Conservation (phyloP, 2,888 invertebrate genomes). For the Pterostichus madidus region DNA sequence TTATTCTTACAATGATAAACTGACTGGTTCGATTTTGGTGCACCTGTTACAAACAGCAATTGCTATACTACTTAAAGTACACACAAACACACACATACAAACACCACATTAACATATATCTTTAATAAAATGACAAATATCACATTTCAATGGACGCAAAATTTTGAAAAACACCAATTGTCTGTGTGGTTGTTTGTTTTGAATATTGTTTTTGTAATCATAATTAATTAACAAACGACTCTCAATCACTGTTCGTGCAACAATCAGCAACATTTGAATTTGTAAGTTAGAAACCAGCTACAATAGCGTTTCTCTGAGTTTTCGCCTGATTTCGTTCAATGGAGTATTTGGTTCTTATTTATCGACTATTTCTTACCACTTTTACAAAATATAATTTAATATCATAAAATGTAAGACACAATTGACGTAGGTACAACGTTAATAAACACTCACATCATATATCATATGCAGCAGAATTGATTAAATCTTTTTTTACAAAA, state of each 20-base stretch:
- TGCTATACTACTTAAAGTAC: constrained; percentile 29
- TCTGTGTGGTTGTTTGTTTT: constrained; percentile 51
- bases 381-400: constrained; percentile 66
- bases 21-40: constrained; percentile 51
- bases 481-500: constrained; percentile 64
- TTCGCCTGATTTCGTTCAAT: constrained; percentile 61
- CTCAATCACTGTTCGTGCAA: constrained; percentile 31
- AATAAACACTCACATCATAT: constrained; percentile 62
- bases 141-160: constrained; percentile 67
- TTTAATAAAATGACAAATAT: constrained; percentile 66
- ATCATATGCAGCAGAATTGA: constrained; percentile 60
- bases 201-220: not conserved
- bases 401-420: constrained; percentile 72
- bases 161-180: constrained; percentile 66
- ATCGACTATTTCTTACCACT: constrained; percentile 51
- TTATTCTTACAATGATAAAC: constrained; percentile 10
- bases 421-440: constrained; percentile 74
- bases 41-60: constrained; percentile 52
- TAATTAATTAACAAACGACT: constrained; percentile 37
- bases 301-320: constrained; percentile 58
- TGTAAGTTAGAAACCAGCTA: constrained; percentile 24
- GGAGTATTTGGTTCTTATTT: constrained; percentile 63
- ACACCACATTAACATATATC: constrained; percentile 46
- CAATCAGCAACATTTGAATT: constrained; percentile 17
- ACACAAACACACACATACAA: constrained; percentile 61